Evolutionary conservation across 2,888 invertebrate genomes (phyloP).

Genomic region (Pollenia griseotomentosa): DNA sequence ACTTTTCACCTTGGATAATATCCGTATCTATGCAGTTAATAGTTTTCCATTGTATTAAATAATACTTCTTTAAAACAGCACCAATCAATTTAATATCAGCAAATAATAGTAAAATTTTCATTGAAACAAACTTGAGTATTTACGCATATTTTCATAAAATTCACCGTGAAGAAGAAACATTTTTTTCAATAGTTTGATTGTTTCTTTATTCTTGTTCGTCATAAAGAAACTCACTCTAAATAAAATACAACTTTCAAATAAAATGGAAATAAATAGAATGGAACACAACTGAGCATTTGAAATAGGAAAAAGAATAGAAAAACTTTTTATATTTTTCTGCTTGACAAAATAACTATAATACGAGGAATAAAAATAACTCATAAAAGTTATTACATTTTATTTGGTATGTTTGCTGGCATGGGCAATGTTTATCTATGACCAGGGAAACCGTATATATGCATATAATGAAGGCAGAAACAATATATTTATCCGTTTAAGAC

Average conservation of each 20-base stretch:
- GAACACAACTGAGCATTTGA: constrained; percentile 42
- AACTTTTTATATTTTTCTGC: constrained; percentile 51
- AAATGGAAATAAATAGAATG: constrained; percentile 46
- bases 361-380: not conserved
- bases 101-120: constrained; percentile 37
- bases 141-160: constrained; percentile 35
- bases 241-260: constrained; percentile 38
- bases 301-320: constrained; percentile 21
- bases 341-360: constrained; percentile 56
- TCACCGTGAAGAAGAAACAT: constrained; percentile 3
- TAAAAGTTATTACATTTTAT: constrained; percentile 21
- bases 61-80: not conserved
- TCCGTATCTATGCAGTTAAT: not conserved
- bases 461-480: too few relatives aligned
- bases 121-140: constrained; percentile 37
- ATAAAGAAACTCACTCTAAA: constrained; percentile 34
- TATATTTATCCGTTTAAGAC: too few relatives aligned
- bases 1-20: not conserved
- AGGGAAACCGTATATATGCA: too few relatives aligned
- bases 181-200: constrained; percentile 25
- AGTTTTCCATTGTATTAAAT: too few relatives aligned
- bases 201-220: constrained; percentile 30
- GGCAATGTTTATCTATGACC: not conserved
- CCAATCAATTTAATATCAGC: constrained; percentile 32
- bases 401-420: constrained; percentile 20